A percentile compares a stretch with the other conserved stretches of the same genome.
Evolutionary conservation across 2,113 vertebrate genomes (phyloP).

Genomic region (western clawed frog (Xenopus tropicalis)): DNA sequence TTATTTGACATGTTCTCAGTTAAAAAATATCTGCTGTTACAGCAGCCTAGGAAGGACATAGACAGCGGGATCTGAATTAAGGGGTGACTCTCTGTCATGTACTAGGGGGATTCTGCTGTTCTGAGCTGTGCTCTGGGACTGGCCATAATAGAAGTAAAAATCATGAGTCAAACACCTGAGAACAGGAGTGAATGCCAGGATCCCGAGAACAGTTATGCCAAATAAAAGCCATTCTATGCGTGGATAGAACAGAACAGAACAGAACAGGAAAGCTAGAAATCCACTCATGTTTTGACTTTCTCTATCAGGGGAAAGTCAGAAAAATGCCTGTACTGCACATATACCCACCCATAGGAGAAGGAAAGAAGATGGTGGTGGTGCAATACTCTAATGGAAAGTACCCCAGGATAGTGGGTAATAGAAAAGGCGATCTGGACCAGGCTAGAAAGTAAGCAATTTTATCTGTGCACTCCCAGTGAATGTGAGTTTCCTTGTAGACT

Average conservation of each 20-base stretch:
- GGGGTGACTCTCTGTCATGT: constrained; percentile 2
- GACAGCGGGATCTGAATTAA: background rate
- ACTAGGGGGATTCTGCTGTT: constrained; percentile 4
- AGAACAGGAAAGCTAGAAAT: background rate
- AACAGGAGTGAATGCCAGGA: too few relatives aligned
- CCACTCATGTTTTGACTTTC: background rate
- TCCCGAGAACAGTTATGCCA: constrained; percentile 9
- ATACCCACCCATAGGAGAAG: too few relatives aligned
- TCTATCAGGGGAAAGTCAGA: background rate
- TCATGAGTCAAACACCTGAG: constrained; percentile 22
- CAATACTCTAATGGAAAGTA: too few relatives aligned
- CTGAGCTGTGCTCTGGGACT: constrained; percentile 7
- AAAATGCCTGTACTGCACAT: too few relatives aligned
- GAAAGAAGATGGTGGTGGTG: too few relatives aligned
- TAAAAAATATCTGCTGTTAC: constrained; percentile 32
- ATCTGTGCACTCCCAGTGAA: too few relatives aligned
- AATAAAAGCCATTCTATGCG: background rate
- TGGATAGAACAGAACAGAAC: background rate
- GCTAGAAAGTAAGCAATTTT: too few relatives aligned
- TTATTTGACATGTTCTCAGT: constrained; percentile 36
- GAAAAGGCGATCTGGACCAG: too few relatives aligned
- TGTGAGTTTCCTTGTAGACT: too few relatives aligned
- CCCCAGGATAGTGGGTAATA: too few relatives aligned
- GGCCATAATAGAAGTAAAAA: constrained; percentile 13
- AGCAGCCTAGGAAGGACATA: background rate